Conservation (phyloP, 2,113 vertebrate species). For the Chloropsis hardwickii region DNA sequence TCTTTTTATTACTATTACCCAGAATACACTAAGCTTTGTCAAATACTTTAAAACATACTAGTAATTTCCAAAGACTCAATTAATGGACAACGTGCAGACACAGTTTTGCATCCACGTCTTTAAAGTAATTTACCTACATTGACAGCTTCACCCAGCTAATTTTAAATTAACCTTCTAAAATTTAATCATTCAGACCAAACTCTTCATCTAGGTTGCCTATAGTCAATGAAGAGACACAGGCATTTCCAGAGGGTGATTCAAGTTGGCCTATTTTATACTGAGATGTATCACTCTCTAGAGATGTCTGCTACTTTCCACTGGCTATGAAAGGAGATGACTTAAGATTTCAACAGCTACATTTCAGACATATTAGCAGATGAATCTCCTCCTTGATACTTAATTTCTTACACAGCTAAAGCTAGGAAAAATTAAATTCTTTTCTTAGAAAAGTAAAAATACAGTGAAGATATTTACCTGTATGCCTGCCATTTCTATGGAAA, state of each 20-base stretch:
- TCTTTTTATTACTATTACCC: background rate
- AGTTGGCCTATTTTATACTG: background rate
- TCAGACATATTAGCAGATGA: background rate
- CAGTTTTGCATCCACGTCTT: background rate
- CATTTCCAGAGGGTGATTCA: slow-evolving; percentile 7
- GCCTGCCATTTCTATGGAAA: background rate
- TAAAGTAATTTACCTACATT: background rate
- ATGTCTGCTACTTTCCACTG: slow-evolving; percentile 3
- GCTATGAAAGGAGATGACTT: slow-evolving; percentile 1
- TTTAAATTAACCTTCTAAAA: slow-evolving; percentile 11
- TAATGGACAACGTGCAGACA: background rate
- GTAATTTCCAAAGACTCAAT: background rate
- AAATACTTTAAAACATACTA: background rate
- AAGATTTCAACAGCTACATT: background rate
- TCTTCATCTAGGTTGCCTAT: background rate
- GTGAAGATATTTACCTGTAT: background rate
- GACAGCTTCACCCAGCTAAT: background rate
- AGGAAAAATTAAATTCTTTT: background rate
- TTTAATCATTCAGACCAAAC: background rate
- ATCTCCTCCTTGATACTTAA: background rate
- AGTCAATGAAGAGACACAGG: background rate
- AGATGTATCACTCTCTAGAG: background rate
- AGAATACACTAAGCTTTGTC: background rate
- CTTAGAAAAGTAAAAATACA: background rate
- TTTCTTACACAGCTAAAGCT: background rate